Evolutionary conservation across 2,113 vertebrate species (phyloP).

Genomic region (Thalassoma bifasciatum): DNA sequence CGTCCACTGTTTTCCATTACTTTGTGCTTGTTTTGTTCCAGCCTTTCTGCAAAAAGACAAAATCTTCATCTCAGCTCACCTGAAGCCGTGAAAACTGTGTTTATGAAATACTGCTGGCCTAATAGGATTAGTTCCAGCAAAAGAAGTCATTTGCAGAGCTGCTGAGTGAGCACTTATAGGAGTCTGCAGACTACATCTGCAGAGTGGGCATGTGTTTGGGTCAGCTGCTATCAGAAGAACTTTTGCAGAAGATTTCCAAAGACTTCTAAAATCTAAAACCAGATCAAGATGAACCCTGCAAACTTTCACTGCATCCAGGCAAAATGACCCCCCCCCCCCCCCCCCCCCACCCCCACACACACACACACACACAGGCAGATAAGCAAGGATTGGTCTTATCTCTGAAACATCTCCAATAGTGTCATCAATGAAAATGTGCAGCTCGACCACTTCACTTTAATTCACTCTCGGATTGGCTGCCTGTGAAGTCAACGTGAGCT

Average conservation of each 20-base stretch:
- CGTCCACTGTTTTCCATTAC: not conserved
- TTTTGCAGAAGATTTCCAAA: slow-evolving; percentile 26
- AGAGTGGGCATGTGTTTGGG: slow-evolving; percentile 60
- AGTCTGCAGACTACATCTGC: slow-evolving; percentile 57
- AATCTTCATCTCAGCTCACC: slow-evolving; percentile 2
- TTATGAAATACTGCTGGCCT: slow-evolving; percentile 44
- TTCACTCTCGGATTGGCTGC: not conserved
- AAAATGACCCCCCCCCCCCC: too few relatives aligned
- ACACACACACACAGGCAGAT: too few relatives aligned
- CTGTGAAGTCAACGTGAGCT: not conserved
- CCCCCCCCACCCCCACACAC: too few relatives aligned
- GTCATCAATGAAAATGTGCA: not conserved
- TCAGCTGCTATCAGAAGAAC: slow-evolving; percentile 49
- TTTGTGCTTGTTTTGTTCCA: not conserved
- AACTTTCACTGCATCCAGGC: not conserved
- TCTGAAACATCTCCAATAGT: not conserved
- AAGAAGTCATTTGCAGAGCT: slow-evolving; percentile 59
- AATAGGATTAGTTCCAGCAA: slow-evolving; percentile 33
- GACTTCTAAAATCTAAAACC: not conserved
- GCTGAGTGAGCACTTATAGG: slow-evolving; percentile 49
- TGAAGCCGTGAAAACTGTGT: slow-evolving; percentile 23
- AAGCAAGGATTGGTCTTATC: not conserved
- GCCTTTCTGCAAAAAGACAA: slow-evolving; percentile 2
- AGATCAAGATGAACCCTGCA: too few relatives aligned
- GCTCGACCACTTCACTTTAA: not conserved